Conservation (phyloP, 2,888 invertebrate species). For the Trichogramma evanescens region DNA sequence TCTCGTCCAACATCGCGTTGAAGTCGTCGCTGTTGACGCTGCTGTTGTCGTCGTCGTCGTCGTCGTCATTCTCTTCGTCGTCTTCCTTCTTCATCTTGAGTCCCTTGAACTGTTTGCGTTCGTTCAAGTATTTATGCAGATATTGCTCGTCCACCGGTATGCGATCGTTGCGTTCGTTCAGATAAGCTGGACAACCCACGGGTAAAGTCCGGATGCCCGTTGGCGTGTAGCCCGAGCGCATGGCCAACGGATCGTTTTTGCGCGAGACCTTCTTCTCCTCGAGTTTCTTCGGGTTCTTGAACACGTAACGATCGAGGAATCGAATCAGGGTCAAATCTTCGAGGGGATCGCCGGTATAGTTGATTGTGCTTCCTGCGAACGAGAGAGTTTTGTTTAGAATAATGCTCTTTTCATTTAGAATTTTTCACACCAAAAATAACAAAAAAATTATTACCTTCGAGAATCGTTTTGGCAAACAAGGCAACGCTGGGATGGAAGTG, state of each 20-base stretch:
- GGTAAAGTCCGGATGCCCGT: slow-evolving; percentile 64
- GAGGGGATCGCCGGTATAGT: slow-evolving; percentile 88
- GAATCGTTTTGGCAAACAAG: slow-evolving; percentile 74
- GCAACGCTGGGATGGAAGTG: slow-evolving; percentile 92
- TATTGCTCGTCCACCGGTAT: slow-evolving; percentile 90
- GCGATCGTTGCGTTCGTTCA: slow-evolving; percentile 60
- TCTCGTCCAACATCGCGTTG: slow-evolving; percentile 50
- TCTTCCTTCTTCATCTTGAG: slow-evolving; percentile 29
- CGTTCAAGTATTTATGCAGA: slow-evolving; percentile 59
- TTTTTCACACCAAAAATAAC: slow-evolving; percentile 5
- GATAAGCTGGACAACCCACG: slow-evolving; percentile 65
- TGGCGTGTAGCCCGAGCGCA: slow-evolving; percentile 63
- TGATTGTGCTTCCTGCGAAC: slow-evolving; percentile 59
- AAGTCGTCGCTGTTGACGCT: slow-evolving; percentile 50
- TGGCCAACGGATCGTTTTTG: slow-evolving; percentile 60
- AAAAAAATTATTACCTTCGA: slow-evolving; percentile 53
- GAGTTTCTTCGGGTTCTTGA: slow-evolving; percentile 80
- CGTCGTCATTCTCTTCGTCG: slow-evolving; percentile 31
- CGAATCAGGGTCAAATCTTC: slow-evolving; percentile 84
- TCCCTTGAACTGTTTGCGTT: slow-evolving; percentile 25
- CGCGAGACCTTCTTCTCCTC: slow-evolving; percentile 48
- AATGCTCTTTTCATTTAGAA: not conserved
- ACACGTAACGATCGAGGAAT: slow-evolving; percentile 92
- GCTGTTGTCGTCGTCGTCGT: slow-evolving; percentile 48
- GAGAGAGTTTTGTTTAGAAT: slow-evolving; percentile 1